A percentile compares a stretch with the other conserved stretches of the same genome.
These are phyloP conservation scores for Stigmatopora argus DNA, from an alignment of 2,113 vertebrate species.

Conservation along the genomic window DNA sequence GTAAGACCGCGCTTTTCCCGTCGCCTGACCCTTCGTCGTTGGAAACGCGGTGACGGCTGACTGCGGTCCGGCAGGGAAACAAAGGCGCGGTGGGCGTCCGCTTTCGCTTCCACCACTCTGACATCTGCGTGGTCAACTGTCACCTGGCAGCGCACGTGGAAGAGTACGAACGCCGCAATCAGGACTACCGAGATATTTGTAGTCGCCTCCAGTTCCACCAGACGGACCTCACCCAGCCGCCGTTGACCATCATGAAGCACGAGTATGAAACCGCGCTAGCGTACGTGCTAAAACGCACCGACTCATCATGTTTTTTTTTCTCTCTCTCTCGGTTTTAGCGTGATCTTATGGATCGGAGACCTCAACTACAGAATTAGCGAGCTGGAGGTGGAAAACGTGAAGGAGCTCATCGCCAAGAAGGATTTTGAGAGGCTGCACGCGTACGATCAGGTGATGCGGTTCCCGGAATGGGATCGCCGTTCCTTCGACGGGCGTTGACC, in stretches of 20 bases:
- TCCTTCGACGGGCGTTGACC: background rate
- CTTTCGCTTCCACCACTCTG: constrained; percentile 90
- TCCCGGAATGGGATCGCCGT: accelerated
- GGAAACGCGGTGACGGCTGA: background rate
- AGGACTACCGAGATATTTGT: constrained; percentile 94
- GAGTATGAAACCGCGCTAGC: constrained; percentile 69
- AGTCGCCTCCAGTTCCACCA: constrained; percentile 84
- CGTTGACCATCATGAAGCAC: constrained; percentile 83
- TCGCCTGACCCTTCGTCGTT: background rate
- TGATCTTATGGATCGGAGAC: constrained; percentile 88
- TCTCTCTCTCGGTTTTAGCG: constrained; percentile 27
- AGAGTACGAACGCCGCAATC: constrained; percentile 89
- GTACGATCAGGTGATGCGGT: constrained; percentile 81
- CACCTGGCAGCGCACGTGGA: constrained; percentile 90
- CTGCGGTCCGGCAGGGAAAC: constrained; percentile 79
- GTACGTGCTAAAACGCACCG: background rate
- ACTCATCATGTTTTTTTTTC: background rate
- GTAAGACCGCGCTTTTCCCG: constrained; percentile 63
- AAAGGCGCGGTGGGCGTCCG: constrained; percentile 91
- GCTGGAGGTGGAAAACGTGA: constrained; percentile 82
- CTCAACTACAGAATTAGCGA: constrained; percentile 94
- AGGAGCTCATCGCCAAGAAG: constrained; percentile 80
- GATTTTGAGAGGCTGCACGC: constrained; percentile 78
- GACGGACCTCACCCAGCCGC: constrained; percentile 65
- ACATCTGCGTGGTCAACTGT: constrained; percentile 88